Conservation (phyloP, 2,797 vertebrate species). For the Scarus forsteni region DNA sequence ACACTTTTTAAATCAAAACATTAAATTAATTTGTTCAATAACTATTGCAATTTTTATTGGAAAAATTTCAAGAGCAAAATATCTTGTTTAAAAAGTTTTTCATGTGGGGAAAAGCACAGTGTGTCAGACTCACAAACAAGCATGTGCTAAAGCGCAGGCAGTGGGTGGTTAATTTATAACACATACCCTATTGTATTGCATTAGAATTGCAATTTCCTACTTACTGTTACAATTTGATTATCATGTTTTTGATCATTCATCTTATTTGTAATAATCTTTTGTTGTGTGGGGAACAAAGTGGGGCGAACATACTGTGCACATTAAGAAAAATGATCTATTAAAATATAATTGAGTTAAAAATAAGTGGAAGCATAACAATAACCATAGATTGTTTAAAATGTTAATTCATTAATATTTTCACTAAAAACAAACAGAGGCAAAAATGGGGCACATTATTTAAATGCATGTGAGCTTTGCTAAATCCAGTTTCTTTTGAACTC, state of each 20-base stretch:
- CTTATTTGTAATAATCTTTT: slow-evolving; percentile 85
- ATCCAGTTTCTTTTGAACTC: slow-evolving; percentile 87
- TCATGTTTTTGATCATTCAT: slow-evolving; percentile 89
- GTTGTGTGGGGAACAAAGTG: slow-evolving; percentile 85
- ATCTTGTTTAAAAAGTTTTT: slow-evolving; percentile 2
- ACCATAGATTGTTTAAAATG: slow-evolving; percentile 86
- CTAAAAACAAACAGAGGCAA: slow-evolving; percentile 83
- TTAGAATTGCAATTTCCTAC: slow-evolving; percentile 81
- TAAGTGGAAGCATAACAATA: slow-evolving; percentile 81
- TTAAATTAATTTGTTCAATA: neutral
- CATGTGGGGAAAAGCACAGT: neutral
- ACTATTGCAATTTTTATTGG: neutral
- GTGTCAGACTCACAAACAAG: slow-evolving; percentile 1
- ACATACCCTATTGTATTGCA: slow-evolving; percentile 77
- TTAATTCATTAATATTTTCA: slow-evolving; percentile 84
- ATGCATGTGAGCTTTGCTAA: slow-evolving; percentile 78
- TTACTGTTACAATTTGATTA: slow-evolving; percentile 84
- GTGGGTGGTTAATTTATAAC: slow-evolving; percentile 75
- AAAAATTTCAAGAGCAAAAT: neutral
- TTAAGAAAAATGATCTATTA: slow-evolving; percentile 88
- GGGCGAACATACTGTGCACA: slow-evolving; percentile 70
- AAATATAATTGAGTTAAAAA: slow-evolving; percentile 87
- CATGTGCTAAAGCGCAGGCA: slow-evolving; percentile 47
- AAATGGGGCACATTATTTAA: slow-evolving; percentile 86
- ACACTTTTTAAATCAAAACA: no score